Evolutionary conservation across 2,888 invertebrate species (phyloP), one percentile per base, ranked within the genome.

Genomic region (Xestia c-nigrum): DNA sequence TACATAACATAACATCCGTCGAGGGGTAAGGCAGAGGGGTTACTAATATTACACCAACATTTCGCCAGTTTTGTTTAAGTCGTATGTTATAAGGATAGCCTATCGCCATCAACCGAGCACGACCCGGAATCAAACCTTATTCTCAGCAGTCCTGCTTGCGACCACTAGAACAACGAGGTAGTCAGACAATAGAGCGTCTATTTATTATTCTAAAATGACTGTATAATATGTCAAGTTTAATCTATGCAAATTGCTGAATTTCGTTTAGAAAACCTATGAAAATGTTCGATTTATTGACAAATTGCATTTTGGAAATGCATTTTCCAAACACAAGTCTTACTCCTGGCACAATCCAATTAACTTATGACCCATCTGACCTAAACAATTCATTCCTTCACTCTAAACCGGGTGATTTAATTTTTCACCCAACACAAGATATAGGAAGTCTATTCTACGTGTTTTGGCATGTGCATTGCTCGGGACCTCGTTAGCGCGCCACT

Each of bases 401-500:
- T 65, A 75, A 78, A 52, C 31, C n/a, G 38, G 64, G n/a, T 74
- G 70, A 70, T 78, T 70, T 24, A 71, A 74, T 78, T 78, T 78
- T 77, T 74, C 67, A 52, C 55, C 59, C 64, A 79, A 73, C 74
- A 72, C 67, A 82, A 84, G 75, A 84, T 77, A 82, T 84, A 66
- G 74, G 85, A 81, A 89, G 88, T 90, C 90, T 90, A 89, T 90
- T 88, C 88, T 87, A 88, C 91, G 92, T 94, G 94, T 94, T 94
- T 94, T 94, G 95, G 94, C 94, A 94, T 93, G 90, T 91, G 91
- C 89, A 75, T 59, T 68, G 71, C 61, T 71, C 86, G 87, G 89
- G 89, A 88, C 89, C 94, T 96, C 95, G 95, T 96, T 95, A 95
- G 94, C 90, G 92, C 85, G 85, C 90, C 91, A 93, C 94, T 94